Evolutionary conservation across 2,113 vertebrate genomes (phyloP), one percentile per base, ranked within the genome.

Genomic region (Chrysochloris asiatica): DNA sequence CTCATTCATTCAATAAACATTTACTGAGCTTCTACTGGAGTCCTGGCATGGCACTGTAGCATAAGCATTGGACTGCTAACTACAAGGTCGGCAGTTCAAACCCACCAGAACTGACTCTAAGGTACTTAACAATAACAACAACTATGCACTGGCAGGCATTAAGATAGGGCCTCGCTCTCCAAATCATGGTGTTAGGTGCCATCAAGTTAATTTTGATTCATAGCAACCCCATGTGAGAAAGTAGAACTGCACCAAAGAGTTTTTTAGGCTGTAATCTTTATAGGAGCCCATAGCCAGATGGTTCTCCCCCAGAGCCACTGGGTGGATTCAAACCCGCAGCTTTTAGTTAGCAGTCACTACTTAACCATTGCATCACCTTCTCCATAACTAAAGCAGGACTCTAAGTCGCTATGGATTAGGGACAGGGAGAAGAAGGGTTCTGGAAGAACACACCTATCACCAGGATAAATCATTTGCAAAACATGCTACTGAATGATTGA

Each of bases 401-500:
- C n/a, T 56, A 28, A 41, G 36, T 17, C 38, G 47, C 24, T 69
- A n/a, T n/a, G 48, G 72, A 22, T 72, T 19, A 77, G 19, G 84
- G 61, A 28, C 41, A 28, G 63, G 33, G 59, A 61, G 61, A 72
- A 43, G 45, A 16, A 59, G 12, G 19, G 22, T 4, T 38, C 75
- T 83, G 56, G 50, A n/a, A 71, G 78, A 12, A 41, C 0, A 26
- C 48, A 69, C 78, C 33, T 90, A 38, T 54, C 92, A 63, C 14
- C 77, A 89, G 86, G 65, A 79, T 79, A 71, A 91, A 69, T 67
- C 84, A 80, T 89, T 94, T 89, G 52, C 73, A 28, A 72, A 92
- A 79, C 22, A 30, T 28, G 45, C 59, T 59, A 17, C 26, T 43
- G 22, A 71, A 75, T 38, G 33, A 33, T 41, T 73, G 83, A 90